phyloP scores from a whole-genome alignment of 2,797 vertebrate species.

The Spea hammondii region DNA sequence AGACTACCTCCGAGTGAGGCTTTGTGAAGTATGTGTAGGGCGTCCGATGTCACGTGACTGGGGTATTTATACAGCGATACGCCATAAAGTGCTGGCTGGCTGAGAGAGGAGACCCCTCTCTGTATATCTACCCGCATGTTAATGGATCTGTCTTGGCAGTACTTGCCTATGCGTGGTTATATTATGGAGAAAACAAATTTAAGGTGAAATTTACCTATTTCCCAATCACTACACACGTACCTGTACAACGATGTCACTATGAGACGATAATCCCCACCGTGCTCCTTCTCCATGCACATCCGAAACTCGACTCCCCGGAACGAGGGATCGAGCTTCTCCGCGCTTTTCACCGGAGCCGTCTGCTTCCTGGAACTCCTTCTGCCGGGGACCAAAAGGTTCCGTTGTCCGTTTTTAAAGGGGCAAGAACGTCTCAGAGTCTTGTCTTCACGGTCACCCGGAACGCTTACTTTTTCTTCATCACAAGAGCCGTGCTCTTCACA shows the following conservation, averaged over 20 bases:
- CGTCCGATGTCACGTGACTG: too few species aligned
- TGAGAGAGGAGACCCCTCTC: too few species aligned
- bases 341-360: conserved; percentile 69
- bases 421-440: background rate
- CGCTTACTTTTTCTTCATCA: background rate
- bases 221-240: conserved; percentile 55
- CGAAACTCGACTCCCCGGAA: conserved; percentile 81
- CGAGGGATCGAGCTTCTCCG: conserved; percentile 69
- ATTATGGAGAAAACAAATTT: too few species aligned
- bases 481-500: background rate
- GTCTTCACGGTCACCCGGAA: background rate
- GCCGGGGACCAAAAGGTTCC: background rate
- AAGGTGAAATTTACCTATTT: background rate
- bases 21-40: too few species aligned
- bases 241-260: conserved; percentile 75
- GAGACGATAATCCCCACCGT: conserved; percentile 66
- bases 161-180: too few species aligned
- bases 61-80: too few species aligned
- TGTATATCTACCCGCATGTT: too few species aligned
- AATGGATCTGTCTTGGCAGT: too few species aligned
- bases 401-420: background rate
- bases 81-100: too few species aligned
- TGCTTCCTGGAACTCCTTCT: conserved; percentile 72
- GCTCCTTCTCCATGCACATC: conserved; percentile 68
- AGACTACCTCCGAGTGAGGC: too few species aligned